Conservation (phyloP, 2,888 invertebrate species). For the Drosophila demipolita region DNA sequence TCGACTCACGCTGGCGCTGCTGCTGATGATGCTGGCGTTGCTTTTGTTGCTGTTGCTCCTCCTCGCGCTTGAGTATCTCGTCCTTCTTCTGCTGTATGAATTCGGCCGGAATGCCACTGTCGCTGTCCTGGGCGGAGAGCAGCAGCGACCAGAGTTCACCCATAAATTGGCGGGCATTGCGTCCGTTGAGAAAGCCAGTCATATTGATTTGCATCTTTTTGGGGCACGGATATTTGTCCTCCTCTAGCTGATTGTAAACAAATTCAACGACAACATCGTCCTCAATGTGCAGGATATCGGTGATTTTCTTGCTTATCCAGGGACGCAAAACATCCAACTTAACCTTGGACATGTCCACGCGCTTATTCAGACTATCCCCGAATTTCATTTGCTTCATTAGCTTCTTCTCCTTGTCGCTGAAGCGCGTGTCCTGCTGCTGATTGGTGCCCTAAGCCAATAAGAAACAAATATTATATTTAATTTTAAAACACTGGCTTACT, state of each 20-base stretch:
- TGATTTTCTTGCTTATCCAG: slow-evolving; percentile 99
- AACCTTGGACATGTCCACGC: slow-evolving; percentile 99
- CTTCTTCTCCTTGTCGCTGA: slow-evolving; percentile 99
- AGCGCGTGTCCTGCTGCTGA: slow-evolving; percentile 99
- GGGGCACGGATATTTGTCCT: slow-evolving; percentile 97
- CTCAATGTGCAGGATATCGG: slow-evolving; percentile 98
- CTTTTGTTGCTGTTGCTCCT: slow-evolving; percentile 68
- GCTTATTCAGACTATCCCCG: slow-evolving; percentile 95
- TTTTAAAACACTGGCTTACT: not conserved
- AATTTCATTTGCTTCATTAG: slow-evolving; percentile 99
- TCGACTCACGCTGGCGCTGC: slow-evolving; percentile 74
- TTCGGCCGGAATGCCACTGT: slow-evolving; percentile 97
- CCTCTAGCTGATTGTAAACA: slow-evolving; percentile 98
- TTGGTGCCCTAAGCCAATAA: slow-evolving; percentile 93
- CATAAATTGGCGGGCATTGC: slow-evolving; percentile 98
- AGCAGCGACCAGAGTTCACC: slow-evolving; percentile 98
- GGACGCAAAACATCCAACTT: slow-evolving; percentile 99
- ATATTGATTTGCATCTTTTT: slow-evolving; percentile 99
- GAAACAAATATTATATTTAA: not conserved
- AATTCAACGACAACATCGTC: slow-evolving; percentile 99
- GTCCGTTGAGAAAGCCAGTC: slow-evolving; percentile 99
- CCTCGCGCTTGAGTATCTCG: slow-evolving; percentile 94
- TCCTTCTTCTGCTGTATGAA: slow-evolving; percentile 98
- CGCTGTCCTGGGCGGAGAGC: slow-evolving; percentile 97
- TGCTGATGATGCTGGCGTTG: slow-evolving; percentile 40